Evolutionary conservation across 2,797 vertebrate species (phyloP).

Genomic region (Neosilurus mollespiculum): DNA sequence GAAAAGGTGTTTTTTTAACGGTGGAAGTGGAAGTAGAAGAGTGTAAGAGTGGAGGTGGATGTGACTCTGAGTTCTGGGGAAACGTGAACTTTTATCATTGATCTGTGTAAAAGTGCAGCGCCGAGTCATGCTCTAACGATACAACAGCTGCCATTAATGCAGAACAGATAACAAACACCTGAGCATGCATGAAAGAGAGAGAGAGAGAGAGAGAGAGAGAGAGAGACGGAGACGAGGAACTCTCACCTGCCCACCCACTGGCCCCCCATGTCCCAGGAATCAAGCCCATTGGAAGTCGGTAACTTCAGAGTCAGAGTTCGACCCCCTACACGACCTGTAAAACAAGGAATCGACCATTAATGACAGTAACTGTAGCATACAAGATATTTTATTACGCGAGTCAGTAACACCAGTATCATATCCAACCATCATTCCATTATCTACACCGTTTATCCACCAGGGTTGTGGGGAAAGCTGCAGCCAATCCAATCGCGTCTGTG

Average conservation of each 20-base stretch:
- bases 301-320: slow-evolving; percentile 66
- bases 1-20: neutral
- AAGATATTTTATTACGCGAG: no score
- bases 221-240: neutral
- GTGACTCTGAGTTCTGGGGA: neutral
- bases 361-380: no score
- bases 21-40: neutral
- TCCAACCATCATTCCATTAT: no score
- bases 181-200: neutral
- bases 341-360: neutral
- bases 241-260: slow-evolving; percentile 77
- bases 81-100: slow-evolving; percentile 13
- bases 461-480: no score
- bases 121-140: neutral
- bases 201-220: neutral
- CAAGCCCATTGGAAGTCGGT: slow-evolving; percentile 66
- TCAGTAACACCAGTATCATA: no score
- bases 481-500: no score
- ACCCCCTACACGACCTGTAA: slow-evolving; percentile 73
- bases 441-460: no score
- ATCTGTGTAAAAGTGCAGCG: neutral
- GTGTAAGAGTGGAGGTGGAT: neutral
- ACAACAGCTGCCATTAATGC: slow-evolving; percentile 3
- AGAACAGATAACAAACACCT: neutral
- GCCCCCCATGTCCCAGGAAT: slow-evolving; percentile 75